These are phyloP conservation scores for Ia io DNA, from an alignment of 2,113 vertebrate species.

Conservation along the genomic window DNA sequence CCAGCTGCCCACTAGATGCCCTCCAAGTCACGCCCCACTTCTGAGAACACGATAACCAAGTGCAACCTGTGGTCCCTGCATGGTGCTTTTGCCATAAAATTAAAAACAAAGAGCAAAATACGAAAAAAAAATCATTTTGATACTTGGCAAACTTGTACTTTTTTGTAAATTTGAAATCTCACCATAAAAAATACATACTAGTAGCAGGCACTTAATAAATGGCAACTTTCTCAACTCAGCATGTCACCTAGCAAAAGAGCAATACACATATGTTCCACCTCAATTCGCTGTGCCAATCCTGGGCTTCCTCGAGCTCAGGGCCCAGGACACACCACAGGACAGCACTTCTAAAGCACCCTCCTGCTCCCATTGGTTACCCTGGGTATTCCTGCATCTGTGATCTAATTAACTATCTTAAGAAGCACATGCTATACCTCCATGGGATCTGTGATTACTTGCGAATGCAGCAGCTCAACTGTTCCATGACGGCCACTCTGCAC, in stretches of 20 bases:
- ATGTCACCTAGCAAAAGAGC: background rate
- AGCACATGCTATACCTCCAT: rapidly evolving
- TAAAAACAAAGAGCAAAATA: background rate
- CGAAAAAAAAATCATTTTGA: background rate
- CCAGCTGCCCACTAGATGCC: background rate
- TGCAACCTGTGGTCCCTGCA: too few relatives aligned
- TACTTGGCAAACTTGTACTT: background rate
- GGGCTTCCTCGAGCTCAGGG: background rate
- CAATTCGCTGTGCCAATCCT: rapidly evolving
- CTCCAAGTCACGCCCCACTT: background rate
- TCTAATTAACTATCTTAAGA: rapidly evolving
- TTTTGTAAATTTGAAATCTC: background rate
- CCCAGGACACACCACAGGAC: rapidly evolving
- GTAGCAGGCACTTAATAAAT: background rate
- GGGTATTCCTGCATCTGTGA: background rate
- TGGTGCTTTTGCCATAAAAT: background rate
- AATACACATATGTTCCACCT: rapidly evolving
- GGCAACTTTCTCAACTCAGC: background rate
- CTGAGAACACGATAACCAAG: too few relatives aligned
- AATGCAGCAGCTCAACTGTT: background rate
- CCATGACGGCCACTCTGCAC: rapidly evolving
- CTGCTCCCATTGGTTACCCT: too few relatives aligned
- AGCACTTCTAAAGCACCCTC: background rate
- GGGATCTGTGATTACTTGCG: rapidly evolving
- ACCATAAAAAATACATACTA: background rate